Base-by-base conservation (phyloP, 2,888 invertebrate genomes). In the Cantharis lateralis region DNA sequence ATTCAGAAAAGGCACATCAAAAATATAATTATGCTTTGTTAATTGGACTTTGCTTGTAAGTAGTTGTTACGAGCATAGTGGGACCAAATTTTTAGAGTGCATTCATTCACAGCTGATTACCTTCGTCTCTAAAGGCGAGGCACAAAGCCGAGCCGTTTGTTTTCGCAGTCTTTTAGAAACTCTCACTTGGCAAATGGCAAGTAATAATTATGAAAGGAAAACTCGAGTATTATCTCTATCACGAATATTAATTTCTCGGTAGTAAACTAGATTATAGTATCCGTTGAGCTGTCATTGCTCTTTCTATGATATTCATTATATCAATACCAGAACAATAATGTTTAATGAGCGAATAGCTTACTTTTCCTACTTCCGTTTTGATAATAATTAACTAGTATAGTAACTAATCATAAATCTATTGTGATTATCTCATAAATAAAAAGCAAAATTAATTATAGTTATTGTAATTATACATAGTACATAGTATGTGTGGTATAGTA, bases 361-460 rank as follows among this genome's bases (percentile, higher is more conserved):
- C 63, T 72, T 64, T 72, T 64, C 48, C 48, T 66, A 72, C 66
- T 72, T 72, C 72, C 72, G 72, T 66, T 66, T 72, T 66, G 28
- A 66, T 64, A 64, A 13, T 20, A 64, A 64, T 64, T 15, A 32
- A 13, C 11, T 11, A 32, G 20, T 20, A 11, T 32, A 11, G 32
- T 32, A 32, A 13, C 32, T 32, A 32, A 32, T 32, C 32, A 32
- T 32, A 32, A 32, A 32, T 13, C 32, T 32, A 32, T 32, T 32
- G 32, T 32, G 32, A 32, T 32, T 24, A 24, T 9, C 32, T 32
- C 32, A 32, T 32, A 32, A 32, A 32, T 32, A 32, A 32, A 32
- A 32, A 32, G 13, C 4, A 32, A 32, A 32, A 32, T 32, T 32
- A 32, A 32, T 32, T 13, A 13, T 32, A 3, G 13, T 13, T 32